Conservation (phyloP, 2,888 invertebrate species). For the Megastigmus dorsalis region DNA sequence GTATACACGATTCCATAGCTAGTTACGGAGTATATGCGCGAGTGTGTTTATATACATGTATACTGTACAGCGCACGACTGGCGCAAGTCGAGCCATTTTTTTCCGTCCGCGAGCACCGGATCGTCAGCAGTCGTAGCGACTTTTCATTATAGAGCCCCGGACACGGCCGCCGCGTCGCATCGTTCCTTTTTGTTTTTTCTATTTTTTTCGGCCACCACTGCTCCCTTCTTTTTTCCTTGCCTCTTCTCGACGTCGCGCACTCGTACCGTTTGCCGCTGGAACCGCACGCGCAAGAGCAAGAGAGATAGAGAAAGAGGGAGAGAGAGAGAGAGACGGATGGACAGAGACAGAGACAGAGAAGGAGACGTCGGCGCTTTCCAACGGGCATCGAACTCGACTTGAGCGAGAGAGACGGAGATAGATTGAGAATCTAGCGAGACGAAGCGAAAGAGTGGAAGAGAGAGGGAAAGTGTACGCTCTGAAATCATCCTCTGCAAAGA, state of each 20-base stretch:
- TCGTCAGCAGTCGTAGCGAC: too few species aligned
- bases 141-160: too few species aligned
- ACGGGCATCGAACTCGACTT: constrained; percentile 51
- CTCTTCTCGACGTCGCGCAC: too few species aligned
- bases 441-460: constrained; percentile 11
- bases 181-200: not conserved
- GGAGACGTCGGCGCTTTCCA: constrained; percentile 39
- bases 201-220: too few species aligned
- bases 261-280: too few species aligned
- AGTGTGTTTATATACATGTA: not conserved
- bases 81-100: constrained; percentile 10
- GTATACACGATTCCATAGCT: too few species aligned
- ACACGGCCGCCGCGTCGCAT: too few species aligned
- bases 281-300: not conserved
- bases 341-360: constrained; percentile 33
- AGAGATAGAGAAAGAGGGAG: constrained; percentile 18
- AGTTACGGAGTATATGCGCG: too few species aligned
- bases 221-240: too few species aligned
- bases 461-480: constrained; percentile 32
- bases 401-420: not conserved
- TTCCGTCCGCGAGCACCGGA: not conserved
- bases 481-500: constrained; percentile 42
- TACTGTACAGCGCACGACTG: not conserved
- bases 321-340: constrained; percentile 22
- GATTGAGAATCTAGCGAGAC: not conserved